A percentile compares a stretch with the other conserved stretches of the same genome.
phyloP scores from a whole-genome alignment of 1,140 invertebrate species.

The Muscidifurax raptorellus region DNA sequence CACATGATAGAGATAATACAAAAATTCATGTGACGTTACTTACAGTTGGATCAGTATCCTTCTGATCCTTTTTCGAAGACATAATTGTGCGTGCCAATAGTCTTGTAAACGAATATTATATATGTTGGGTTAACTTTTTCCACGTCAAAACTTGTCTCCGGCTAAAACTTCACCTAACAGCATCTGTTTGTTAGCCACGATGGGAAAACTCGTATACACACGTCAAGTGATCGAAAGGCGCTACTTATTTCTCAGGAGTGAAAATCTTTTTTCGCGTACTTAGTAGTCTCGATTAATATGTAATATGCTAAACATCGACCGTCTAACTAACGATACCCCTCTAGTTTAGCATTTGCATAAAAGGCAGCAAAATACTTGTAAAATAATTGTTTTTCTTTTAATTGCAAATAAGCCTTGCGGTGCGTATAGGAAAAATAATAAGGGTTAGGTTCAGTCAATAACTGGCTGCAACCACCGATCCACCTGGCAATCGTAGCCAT shows the following conservation, averaged over 20 bases:
- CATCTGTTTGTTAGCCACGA: conserved; percentile 14
- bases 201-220: not conserved
- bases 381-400: not conserved
- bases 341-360: not conserved
- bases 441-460: conserved; percentile 38
- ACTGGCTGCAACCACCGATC: not conserved
- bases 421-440: not conserved
- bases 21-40: conserved; percentile 22
- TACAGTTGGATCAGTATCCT: conserved; percentile 30
- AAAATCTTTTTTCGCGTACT: not conserved
- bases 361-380: not conserved
- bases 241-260: not conserved
- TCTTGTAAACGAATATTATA: not conserved
- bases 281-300: not conserved
- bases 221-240: conserved; percentile 22
- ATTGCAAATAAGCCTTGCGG: conserved; percentile 21
- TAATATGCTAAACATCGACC: not conserved
- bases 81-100: conserved; percentile 23
- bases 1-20: not conserved
- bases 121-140: conserved; percentile 1
- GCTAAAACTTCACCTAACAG: not conserved
- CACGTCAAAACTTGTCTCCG: conserved; percentile 26
- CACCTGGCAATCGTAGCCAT: no score
- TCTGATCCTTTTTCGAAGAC: conserved; percentile 52
- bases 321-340: not conserved